These are phyloP conservation scores for Tachina fera DNA, from an alignment of 2,888 invertebrate genomes.

Conservation along the genomic window DNA sequence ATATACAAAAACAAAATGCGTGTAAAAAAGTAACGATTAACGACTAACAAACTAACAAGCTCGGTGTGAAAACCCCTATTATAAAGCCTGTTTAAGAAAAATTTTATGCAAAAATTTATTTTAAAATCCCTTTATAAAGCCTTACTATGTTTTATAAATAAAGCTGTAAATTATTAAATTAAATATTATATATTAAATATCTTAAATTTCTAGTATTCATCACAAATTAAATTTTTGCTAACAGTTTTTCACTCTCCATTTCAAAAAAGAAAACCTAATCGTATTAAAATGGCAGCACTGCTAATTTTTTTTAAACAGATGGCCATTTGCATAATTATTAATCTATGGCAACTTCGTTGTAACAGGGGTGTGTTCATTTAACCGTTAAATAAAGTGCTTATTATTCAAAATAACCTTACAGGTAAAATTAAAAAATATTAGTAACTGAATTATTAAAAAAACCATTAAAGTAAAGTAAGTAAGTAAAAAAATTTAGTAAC, in stretches of 20 bases:
- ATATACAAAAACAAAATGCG: too few species aligned
- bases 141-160: too few species aligned
- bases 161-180: too few species aligned
- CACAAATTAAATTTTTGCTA: too few species aligned
- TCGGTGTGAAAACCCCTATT: too few species aligned
- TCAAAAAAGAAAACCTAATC: not conserved
- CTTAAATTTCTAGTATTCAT: too few species aligned
- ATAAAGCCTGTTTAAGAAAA: too few species aligned
- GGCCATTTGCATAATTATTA: slow-evolving; percentile 52
- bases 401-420: not conserved
- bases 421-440: slow-evolving; percentile 19
- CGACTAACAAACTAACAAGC: too few species aligned
- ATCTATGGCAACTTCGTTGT: slow-evolving; percentile 73
- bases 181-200: too few species aligned
- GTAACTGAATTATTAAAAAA: slow-evolving; percentile 45
- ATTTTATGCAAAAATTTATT: too few species aligned
- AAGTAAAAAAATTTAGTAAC: slow-evolving; percentile 79
- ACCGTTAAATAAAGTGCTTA: slow-evolving; percentile 20
- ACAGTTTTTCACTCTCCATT: not conserved
- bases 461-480: slow-evolving; percentile 82
- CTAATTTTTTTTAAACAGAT: not conserved
- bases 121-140: too few species aligned
- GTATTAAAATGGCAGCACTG: not conserved
- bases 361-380: slow-evolving; percentile 66
- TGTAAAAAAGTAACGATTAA: too few species aligned